A percentile compares a stretch with the other conserved stretches of the same genome.
Evolutionary conservation across 2,113 vertebrate genomes (phyloP).

Genomic region (Saguinus imperator): DNA sequence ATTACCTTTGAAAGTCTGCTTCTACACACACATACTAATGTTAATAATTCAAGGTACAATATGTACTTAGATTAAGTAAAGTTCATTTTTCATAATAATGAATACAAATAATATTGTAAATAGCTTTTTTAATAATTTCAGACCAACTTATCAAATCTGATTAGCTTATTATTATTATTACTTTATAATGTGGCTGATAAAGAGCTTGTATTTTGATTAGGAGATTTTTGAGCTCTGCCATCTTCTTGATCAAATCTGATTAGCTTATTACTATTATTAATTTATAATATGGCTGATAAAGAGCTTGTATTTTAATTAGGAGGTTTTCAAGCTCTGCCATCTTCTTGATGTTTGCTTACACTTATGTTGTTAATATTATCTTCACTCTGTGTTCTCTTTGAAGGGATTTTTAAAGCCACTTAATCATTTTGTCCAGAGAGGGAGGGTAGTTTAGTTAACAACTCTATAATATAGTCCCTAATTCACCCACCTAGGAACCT

Average conservation of each 20-base stretch:
- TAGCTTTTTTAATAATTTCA: constrained; percentile 26
- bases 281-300: neutral
- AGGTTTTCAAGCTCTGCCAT: neutral
- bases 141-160: neutral
- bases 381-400: neutral
- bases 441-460: neutral
- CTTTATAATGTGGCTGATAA: neutral
- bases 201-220: neutral
- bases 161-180: neutral
- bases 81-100: neutral
- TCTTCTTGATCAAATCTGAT: neutral
- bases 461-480: neutral
- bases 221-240: neutral
- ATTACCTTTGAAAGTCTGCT: neutral
- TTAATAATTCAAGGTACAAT: neutral
- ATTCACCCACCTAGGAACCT: neutral
- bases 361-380: neutral
- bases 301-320: neutral
- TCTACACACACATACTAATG: neutral
- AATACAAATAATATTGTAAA: constrained; percentile 38
- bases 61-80: neutral
- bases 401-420: neutral
- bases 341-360: constrained; percentile 20
- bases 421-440: neutral
- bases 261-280: neutral